These are phyloP conservation scores for Percopsis transmontana DNA, from an alignment of 2,113 vertebrate species.

Conservation along the genomic window DNA sequence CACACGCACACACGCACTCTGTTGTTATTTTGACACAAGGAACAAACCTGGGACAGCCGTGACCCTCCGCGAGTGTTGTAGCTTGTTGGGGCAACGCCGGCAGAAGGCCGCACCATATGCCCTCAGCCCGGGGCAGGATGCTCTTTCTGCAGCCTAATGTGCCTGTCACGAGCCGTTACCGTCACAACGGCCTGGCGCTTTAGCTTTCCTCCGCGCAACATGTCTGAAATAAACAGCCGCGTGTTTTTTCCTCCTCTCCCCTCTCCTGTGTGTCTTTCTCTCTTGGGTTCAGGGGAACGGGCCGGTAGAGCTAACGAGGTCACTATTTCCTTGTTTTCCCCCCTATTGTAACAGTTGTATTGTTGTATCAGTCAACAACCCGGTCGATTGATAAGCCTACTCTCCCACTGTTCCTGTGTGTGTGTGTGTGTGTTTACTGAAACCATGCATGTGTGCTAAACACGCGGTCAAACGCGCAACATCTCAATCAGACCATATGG, in stretches of 20 bases:
- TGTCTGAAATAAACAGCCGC: constrained; percentile 73
- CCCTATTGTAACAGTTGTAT: too few relatives aligned
- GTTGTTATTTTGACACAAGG: constrained; percentile 79
- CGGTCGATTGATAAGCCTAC: neutral
- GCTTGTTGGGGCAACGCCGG: constrained; percentile 84
- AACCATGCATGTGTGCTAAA: neutral
- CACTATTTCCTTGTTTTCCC: constrained; percentile 12
- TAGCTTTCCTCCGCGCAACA: constrained; percentile 58
- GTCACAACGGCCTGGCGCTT: constrained; percentile 81
- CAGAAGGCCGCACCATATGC: constrained; percentile 94
- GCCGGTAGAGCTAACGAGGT: constrained; percentile 7
- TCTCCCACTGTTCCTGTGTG: neutral
- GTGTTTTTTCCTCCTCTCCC: constrained; percentile 4
- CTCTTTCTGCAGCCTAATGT: constrained; percentile 95
- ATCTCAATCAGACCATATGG: neutral
- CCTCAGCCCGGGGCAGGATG: constrained; percentile 87
- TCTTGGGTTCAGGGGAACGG: constrained; percentile 34
- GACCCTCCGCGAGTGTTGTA: constrained; percentile 81
- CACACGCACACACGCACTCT: constrained; percentile 35
- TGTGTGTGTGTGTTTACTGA: neutral
- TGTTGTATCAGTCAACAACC: constrained; percentile 11
- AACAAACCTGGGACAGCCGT: constrained; percentile 80
- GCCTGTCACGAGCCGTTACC: constrained; percentile 93
- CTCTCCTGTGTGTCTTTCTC: too few relatives aligned
- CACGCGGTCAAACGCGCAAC: neutral